Evolutionary conservation across 2,797 vertebrate genomes (phyloP).

Genomic region (Zalophus californianus): DNA sequence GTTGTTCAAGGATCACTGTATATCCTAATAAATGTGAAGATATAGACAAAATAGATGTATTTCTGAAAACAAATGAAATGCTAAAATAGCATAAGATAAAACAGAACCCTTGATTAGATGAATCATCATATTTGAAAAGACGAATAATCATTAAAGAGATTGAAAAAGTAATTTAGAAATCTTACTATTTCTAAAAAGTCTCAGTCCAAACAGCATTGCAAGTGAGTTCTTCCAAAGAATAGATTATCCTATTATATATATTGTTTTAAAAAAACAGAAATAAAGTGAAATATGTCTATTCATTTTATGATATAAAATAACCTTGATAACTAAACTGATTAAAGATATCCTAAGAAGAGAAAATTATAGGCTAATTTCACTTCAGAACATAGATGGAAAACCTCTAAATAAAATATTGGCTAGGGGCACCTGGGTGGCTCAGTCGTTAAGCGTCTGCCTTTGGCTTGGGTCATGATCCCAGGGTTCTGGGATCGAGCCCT

Average conservation of each 20-base stretch:
- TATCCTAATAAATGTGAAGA: conserved; percentile 20
- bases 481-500: no score
- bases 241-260: not conserved
- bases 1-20: not conserved
- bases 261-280: not conserved
- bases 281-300: not conserved
- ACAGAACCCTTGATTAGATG: not conserved
- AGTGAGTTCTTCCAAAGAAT: not conserved
- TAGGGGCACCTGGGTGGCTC: not conserved
- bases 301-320: not conserved
- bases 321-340: not conserved
- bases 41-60: not conserved
- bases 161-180: not conserved
- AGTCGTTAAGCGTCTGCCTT: no score
- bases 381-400: not conserved
- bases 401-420: not conserved
- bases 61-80: conserved; percentile 48
- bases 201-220: not conserved
- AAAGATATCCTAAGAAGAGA: not conserved
- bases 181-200: not conserved
- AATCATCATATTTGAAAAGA: not conserved
- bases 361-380: conserved; percentile 15
- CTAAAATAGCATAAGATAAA: not conserved
- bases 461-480: no score
- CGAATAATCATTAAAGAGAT: not conserved